Percentiles rank a stretch among this genome's conserved stretches.
Conservation (phyloP, 2,888 invertebrate species). For the Erynnis tages region DNA sequence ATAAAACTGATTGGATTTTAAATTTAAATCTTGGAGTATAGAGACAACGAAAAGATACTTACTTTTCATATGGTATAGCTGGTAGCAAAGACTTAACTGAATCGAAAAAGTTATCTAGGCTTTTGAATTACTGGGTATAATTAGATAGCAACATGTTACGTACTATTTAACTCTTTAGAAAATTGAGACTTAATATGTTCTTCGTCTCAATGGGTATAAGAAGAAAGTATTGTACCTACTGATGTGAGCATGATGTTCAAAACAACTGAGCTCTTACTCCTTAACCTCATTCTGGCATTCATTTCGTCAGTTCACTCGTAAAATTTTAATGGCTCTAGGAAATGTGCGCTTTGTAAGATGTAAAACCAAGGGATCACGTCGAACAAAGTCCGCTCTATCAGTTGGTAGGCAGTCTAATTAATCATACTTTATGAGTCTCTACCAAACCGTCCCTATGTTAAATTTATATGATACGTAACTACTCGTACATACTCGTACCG, state of each 20-base stretch:
- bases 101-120: no score
- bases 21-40: no score
- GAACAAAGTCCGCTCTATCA: constrained; percentile 41
- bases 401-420: constrained; percentile 45
- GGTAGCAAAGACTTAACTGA: no score
- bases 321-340: constrained; percentile 74
- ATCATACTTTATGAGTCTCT: constrained; percentile 37
- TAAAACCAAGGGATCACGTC: constrained; percentile 54
- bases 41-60: no score
- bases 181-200: no score
- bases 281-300: constrained; percentile 77
- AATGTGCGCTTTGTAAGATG: constrained; percentile 57
- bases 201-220: not conserved
- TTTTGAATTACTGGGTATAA: no score
- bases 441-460: not conserved
- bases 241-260: constrained; percentile 56
- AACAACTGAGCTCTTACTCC: constrained; percentile 59
- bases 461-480: constrained; percentile 9
- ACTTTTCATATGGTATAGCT: no score
- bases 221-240: constrained; percentile 46
- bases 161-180: no score
- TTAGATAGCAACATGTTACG: no score
- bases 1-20: no score
- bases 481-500: not conserved
- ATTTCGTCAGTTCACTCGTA: constrained; percentile 76